Percentiles rank a stretch among this genome's conserved stretches.
Conservation (phyloP, 2,113 vertebrate species). For the Xiphophorus maculatus region DNA sequence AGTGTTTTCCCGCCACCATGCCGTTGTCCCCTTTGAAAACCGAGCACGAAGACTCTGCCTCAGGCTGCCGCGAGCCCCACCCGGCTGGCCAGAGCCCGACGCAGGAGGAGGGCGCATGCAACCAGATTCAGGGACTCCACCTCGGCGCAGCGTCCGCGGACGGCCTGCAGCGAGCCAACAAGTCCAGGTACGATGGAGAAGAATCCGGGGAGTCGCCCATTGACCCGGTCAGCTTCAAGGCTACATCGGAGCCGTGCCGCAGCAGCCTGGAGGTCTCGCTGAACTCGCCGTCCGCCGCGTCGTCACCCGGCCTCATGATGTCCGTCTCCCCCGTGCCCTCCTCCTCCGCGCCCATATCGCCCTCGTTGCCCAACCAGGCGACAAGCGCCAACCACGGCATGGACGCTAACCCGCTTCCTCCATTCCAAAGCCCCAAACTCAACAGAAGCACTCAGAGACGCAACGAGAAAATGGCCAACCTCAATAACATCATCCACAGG, state of each 20-base stretch:
- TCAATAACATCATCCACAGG: slow-evolving; percentile 98
- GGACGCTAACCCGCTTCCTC: slow-evolving; percentile 75
- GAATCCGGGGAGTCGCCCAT: slow-evolving; percentile 73
- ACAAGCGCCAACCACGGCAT: slow-evolving; percentile 75
- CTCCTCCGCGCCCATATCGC: slow-evolving; percentile 91
- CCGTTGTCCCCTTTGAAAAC: slow-evolving; percentile 76
- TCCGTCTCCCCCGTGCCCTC: slow-evolving; percentile 90
- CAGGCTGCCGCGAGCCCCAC: slow-evolving; percentile 41
- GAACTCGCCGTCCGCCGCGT: slow-evolving; percentile 90
- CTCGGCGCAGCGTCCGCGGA: slow-evolving; percentile 56
- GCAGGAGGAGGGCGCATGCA: slow-evolving; percentile 67
- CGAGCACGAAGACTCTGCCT: slow-evolving; percentile 64
- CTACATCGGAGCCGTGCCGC: slow-evolving; percentile 85
- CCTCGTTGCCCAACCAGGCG: slow-evolving; percentile 78
- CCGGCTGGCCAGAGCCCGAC: slow-evolving; percentile 67
- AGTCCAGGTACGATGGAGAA: slow-evolving; percentile 73
- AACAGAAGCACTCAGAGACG: slow-evolving; percentile 92
- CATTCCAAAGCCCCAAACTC: slow-evolving; percentile 82
- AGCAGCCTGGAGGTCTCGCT: slow-evolving; percentile 92
- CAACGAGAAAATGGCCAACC: slow-evolving; percentile 98
- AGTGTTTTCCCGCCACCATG: slow-evolving; percentile 67
- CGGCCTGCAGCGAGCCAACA: slow-evolving; percentile 66
- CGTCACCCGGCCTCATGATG: slow-evolving; percentile 90
- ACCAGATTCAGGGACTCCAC: slow-evolving; percentile 62
- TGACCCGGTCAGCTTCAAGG: slow-evolving; percentile 90